Percentiles rank a stretch among this genome's conserved stretches.
Conservation (phyloP, 2,888 invertebrate genomes). For the Tetrapedia diversipes region DNA sequence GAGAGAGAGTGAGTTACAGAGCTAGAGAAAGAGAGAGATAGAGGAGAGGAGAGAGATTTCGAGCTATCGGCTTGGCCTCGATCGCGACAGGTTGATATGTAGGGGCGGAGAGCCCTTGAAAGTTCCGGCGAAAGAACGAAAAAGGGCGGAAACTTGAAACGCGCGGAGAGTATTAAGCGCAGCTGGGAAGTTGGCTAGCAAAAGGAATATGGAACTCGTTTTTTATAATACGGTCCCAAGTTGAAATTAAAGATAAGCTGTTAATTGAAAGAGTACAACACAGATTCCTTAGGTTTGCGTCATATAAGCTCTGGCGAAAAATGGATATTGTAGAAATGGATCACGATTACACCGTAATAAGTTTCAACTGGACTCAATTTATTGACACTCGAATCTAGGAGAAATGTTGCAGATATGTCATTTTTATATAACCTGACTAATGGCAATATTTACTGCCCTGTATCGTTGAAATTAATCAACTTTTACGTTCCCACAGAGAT, state of each 20-base stretch:
- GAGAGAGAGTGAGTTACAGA: no score
- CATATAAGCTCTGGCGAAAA: background rate
- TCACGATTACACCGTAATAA: conserved; percentile 1
- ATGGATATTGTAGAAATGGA: background rate
- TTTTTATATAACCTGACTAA: background rate
- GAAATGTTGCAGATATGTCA: background rate
- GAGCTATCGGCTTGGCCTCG: background rate
- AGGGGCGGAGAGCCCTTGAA: background rate
- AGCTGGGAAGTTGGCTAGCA: no score
- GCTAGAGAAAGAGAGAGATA: no score
- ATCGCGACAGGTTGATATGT: background rate
- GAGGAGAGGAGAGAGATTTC: no score
- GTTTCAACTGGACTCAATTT: background rate
- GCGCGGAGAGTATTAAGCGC: background rate
- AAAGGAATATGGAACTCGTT: no score
- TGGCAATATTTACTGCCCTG: no score
- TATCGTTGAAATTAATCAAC: no score
- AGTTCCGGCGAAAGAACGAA: background rate
- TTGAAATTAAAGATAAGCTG: background rate
- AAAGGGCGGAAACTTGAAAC: background rate
- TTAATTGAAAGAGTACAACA: background rate
- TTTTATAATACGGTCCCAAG: no score
- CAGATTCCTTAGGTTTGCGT: background rate
- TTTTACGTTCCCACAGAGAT: no score
- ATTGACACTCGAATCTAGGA: background rate